Conservation (phyloP, 2,797 vertebrate genomes). For the Leptoclinus maculatus region DNA sequence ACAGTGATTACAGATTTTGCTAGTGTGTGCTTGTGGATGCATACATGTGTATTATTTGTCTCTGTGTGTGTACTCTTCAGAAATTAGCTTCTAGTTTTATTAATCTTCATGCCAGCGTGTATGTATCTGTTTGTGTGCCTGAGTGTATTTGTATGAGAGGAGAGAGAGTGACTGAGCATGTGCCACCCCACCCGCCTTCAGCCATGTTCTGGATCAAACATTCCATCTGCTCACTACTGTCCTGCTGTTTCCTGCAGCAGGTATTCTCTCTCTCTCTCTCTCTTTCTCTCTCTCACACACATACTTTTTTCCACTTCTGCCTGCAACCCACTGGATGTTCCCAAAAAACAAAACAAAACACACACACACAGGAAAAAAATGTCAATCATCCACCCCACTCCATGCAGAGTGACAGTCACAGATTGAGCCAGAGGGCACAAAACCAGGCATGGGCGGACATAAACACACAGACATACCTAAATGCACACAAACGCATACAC, state of each 20-base stretch:
- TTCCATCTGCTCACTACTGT: conserved; percentile 63
- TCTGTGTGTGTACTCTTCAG: neutral
- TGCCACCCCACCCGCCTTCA: conserved; percentile 42
- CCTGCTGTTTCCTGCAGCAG: conserved; percentile 61
- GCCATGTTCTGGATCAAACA: conserved; percentile 60
- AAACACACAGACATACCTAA: neutral
- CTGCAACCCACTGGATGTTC: conserved; percentile 13
- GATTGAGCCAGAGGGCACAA: conserved; percentile 62
- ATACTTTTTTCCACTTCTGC: neutral
- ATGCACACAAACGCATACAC: conserved; percentile 6
- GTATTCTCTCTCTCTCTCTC: neutral
- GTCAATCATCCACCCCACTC: conserved; percentile 61
- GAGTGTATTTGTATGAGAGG: conserved; percentile 15
- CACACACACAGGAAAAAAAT: conserved; percentile 21
- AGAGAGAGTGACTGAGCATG: conserved; percentile 17
- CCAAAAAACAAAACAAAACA: conserved; percentile 22
- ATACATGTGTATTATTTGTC: neutral
- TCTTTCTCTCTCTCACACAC: neutral
- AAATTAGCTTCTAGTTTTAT: neutral
- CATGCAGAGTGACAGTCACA: conserved; percentile 60
- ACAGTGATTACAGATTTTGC: neutral
- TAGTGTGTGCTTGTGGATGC: neutral
- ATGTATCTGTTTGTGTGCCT: conserved; percentile 16
- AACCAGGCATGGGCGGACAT: conserved; percentile 45
- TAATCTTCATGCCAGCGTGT: conserved; percentile 2